Evolutionary conservation across 1,140 invertebrate species (phyloP).

Genomic region (Drosophila dunni): DNA sequence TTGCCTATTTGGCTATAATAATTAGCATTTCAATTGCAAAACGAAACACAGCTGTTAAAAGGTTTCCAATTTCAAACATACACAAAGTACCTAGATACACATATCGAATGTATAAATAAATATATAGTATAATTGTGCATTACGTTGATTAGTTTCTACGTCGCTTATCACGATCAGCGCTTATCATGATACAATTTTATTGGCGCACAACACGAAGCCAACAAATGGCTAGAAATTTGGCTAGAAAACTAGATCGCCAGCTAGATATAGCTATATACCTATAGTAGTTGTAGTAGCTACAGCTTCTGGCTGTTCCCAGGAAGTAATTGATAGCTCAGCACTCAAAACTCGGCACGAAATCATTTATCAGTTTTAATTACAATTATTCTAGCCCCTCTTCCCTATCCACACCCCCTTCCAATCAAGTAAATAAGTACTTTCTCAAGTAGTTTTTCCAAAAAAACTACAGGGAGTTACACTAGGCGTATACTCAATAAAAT

Average conservation of each 20-base stretch:
- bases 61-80: neutral
- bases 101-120: constrained; percentile 18
- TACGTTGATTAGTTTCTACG: constrained; percentile 21
- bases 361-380: constrained; percentile 56
- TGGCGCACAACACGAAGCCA: neutral
- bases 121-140: constrained; percentile 12
- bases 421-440: too few relatives aligned
- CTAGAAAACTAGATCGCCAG: too few relatives aligned
- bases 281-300: neutral
- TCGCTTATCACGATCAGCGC: constrained; percentile 27
- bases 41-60: constrained; percentile 10
- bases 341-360: constrained; percentile 30
- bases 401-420: neutral
- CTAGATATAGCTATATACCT: too few relatives aligned
- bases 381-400: constrained; percentile 1
- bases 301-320: constrained; percentile 21
- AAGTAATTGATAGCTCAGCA: constrained; percentile 40
- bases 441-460: too few relatives aligned
- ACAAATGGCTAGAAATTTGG: too few relatives aligned
- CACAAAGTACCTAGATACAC: constrained; percentile 11
- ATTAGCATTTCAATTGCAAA: constrained; percentile 18
- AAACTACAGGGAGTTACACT: too few relatives aligned
- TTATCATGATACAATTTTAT: constrained; percentile 27
- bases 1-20: constrained; percentile 1
- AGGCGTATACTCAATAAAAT: too few relatives aligned